Evolutionary conservation across 2,113 vertebrate species (phyloP).

Genomic region (Atractosteus spatula): DNA sequence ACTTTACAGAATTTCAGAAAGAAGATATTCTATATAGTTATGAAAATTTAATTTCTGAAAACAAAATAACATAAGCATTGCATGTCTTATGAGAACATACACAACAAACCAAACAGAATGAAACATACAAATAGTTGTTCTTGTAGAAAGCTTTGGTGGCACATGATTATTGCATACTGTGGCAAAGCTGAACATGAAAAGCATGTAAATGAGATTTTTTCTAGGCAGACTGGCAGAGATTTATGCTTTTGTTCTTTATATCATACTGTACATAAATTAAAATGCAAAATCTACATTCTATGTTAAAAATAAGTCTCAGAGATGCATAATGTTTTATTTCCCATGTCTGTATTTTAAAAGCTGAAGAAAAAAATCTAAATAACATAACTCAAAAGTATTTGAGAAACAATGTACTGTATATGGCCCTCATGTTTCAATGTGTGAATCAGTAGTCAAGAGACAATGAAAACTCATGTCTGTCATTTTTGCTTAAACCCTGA

Average conservation of each 20-base stretch:
- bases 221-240: neutral
- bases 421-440: too few species aligned
- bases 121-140: conserved; percentile 6
- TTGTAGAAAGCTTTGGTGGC: neutral
- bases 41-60: neutral
- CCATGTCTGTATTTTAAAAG: neutral
- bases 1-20: too few species aligned
- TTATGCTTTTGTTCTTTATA: conserved; percentile 16
- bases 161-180: neutral
- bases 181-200: neutral
- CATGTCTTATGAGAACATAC: neutral
- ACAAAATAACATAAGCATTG: neutral
- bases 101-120: neutral
- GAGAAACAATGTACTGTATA: too few species aligned
- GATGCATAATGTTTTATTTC: neutral
- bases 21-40: too few species aligned
- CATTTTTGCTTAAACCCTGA: neutral
- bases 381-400: neutral
- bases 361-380: neutral
- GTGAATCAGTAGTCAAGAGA: neutral
- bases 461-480: neutral
- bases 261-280: neutral
- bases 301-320: neutral
- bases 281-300: neutral
- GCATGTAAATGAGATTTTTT: neutral